Evolutionary conservation across 2,797 vertebrate species (phyloP).

Genomic region (Columba guinea): DNA sequence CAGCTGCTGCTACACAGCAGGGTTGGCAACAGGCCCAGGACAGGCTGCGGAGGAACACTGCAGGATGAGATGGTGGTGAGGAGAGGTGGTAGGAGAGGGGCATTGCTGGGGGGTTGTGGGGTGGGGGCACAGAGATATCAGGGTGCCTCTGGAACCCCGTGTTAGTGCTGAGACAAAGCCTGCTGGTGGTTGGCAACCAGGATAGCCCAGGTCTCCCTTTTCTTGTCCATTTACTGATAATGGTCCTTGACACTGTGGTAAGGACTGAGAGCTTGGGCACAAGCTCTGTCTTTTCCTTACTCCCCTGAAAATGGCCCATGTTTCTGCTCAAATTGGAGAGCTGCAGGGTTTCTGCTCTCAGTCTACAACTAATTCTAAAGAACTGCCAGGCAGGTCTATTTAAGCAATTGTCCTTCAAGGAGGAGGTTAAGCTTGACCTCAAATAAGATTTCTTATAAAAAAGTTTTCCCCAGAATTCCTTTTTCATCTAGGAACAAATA

Average conservation of each 20-base stretch:
- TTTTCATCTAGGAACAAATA: not conserved
- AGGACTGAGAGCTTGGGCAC: not conserved
- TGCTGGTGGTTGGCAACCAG: not conserved
- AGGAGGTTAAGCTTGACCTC: not conserved
- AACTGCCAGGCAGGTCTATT: not conserved
- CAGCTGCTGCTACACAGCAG: rapidly evolving
- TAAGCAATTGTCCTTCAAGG: not conserved
- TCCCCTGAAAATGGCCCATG: rapidly evolving
- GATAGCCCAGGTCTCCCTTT: not conserved
- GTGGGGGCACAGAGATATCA: not conserved
- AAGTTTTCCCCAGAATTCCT: not conserved
- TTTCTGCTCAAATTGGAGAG: not conserved
- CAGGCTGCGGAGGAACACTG: rapidly evolving
- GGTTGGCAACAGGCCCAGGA: not conserved
- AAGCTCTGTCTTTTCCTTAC: not conserved
- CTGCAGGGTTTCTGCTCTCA: not conserved
- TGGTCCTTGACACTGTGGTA: not conserved
- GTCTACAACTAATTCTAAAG: not conserved
- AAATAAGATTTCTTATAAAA: not conserved
- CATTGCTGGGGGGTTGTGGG: not conserved
- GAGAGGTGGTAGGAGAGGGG: not conserved
- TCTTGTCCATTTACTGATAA: not conserved
- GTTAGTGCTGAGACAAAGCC: not conserved
- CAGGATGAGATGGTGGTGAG: rapidly evolving
- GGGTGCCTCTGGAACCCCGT: not conserved